These are phyloP conservation scores for Gymnothorax reevesii DNA, from an alignment of 2,797 vertebrate genomes.

Conservation along the genomic window DNA sequence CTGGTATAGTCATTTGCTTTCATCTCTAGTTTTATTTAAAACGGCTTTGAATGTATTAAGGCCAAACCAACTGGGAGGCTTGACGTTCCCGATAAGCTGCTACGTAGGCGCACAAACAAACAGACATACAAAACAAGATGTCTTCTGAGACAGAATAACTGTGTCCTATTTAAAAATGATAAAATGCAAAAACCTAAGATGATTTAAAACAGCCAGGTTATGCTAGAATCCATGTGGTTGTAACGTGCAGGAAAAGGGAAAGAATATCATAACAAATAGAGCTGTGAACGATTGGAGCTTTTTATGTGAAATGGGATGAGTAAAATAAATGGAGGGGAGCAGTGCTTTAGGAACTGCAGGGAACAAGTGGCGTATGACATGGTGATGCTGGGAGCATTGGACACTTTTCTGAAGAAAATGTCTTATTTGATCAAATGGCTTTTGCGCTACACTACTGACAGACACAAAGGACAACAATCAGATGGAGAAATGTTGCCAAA, in stretches of 20 bases:
- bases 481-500: too few species aligned
- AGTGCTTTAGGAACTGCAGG: background rate
- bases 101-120: background rate
- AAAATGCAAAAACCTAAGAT: background rate
- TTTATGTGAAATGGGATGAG: background rate
- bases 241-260: background rate
- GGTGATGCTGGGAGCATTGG: too few species aligned
- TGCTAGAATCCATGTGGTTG: background rate
- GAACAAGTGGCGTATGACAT: too few species aligned
- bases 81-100: background rate
- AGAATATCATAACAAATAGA: background rate
- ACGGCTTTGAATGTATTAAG: background rate
- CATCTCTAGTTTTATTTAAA: constrained; percentile 1
- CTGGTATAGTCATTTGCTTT: background rate
- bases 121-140: background rate
- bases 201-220: background rate
- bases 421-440: too few species aligned
- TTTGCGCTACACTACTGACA: too few species aligned
- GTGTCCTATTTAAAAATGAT: background rate
- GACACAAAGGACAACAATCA: too few species aligned
- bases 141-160: background rate
- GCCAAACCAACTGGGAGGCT: background rate
- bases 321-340: background rate
- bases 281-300: background rate
- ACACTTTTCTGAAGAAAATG: too few species aligned